A percentile compares a stretch with the other conserved stretches of the same genome.
phyloP scores from a whole-genome alignment of 2,888 invertebrate genomes.

The Julus scandinavius region DNA sequence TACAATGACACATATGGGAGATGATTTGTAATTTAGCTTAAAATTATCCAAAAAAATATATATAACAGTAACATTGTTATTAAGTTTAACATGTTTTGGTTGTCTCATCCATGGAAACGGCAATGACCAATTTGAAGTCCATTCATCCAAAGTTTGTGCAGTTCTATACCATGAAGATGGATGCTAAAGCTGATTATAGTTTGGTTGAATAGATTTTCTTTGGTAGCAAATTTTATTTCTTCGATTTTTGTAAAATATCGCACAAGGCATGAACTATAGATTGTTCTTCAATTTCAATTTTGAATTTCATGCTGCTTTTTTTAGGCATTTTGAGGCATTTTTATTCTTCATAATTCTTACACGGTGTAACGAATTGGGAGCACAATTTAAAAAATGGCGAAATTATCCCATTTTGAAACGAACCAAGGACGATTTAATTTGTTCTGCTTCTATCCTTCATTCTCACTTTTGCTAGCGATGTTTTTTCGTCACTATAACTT shows the following conservation, averaged over 20 bases:
- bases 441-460: constrained; percentile 4
- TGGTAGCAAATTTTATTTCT: neutral
- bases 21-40: no score
- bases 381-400: constrained; percentile 22
- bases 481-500: neutral
- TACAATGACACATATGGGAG: no score
- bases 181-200: neutral
- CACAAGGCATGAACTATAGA: neutral
- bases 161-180: neutral
- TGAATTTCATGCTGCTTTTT: constrained; percentile 17
- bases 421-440: constrained; percentile 18
- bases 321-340: neutral
- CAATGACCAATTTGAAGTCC: neutral
- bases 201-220: neutral
- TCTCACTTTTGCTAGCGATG: constrained; percentile 5
- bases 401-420: constrained; percentile 30
- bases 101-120: no score
- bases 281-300: constrained; percentile 33
- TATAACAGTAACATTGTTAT: no score
- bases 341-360: constrained; percentile 14
- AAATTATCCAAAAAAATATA: no score
- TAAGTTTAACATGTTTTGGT: no score
- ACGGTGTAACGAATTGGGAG: constrained; percentile 25
- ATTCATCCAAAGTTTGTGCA: neutral
- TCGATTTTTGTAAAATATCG: neutral